Evolutionary conservation across 1,140 invertebrate species (phyloP), one percentile per base, ranked within the genome.

Genomic region (Hetaerina americana): DNA sequence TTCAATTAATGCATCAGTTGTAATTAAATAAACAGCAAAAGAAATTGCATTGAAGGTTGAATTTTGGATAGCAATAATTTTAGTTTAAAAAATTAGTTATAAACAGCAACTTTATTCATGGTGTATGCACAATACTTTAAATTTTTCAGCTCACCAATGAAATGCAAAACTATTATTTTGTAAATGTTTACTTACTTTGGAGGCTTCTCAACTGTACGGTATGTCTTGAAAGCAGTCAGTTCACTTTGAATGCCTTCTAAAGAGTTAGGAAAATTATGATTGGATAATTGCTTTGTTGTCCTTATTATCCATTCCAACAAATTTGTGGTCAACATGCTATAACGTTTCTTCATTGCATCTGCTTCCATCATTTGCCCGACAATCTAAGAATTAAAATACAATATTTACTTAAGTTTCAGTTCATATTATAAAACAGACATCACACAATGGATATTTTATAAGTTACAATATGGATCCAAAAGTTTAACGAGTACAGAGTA

Each of bases 141-240:
- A n/a, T n/a, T n/a, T n/a, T n/a, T n/a, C n/a, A n/a, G n/a, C n/a
- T n/a, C n/a, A n/a, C n/a, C n/a, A n/a, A n/a, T n/a, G n/a, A n/a
- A n/a, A n/a, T n/a, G n/a, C n/a, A n/a, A n/a, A n/a, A n/a, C n/a
- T n/a, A n/a, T n/a, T n/a, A n/a, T n/a, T n/a, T n/a, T n/a, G n/a
- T n/a, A n/a, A n/a, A 72, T 26, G 12, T 25, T 22, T 27, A 82
- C 85, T 85, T 80, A 92, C 88, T 98, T 99, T 71, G 96, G 96
- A 15, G 97, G 97, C 84, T 99, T 99, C 80, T 99, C 97, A 25
- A 95, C 88, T 0, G 95, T 98, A 75, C 96, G 85, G 81, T 99
- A 99, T 77, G 96, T 90, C 79, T 98, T 98, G 82, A 99, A 99
- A 27, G 88, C 83, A 15, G 93, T 80, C 70, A 98, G 82, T 78